Base-by-base conservation (phyloP, 2,888 invertebrate genomes). In the Mayetiola destructor region DNA sequence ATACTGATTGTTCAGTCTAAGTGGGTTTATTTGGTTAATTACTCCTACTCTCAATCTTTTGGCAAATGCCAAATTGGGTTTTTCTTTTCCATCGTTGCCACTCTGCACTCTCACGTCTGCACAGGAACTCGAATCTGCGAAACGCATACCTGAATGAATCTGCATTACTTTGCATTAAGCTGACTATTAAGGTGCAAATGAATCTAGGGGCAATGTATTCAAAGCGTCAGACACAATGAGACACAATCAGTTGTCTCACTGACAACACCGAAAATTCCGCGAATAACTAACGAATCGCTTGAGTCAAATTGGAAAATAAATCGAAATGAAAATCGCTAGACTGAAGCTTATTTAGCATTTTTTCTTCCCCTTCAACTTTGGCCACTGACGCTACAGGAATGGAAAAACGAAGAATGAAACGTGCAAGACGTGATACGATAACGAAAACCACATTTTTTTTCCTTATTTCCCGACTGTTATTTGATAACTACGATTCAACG, bases 1-100 rank as follows among this genome's bases (percentile, higher is more conserved):
- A n/a, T n/a, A n/a, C n/a, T n/a, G n/a, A n/a, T n/a, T n/a, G n/a
- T n/a, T n/a, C n/a, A n/a, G n/a, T n/a, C 20, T 48, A 27, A 48
- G 48, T 48, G 48, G 27, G 48, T 27, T 27, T 48, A 48, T 48
- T 48, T 48, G 48, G 48, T 48, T 48, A 48, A 48, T 48, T 48
- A 27, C 48, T 23, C 40, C 16, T 48, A 27, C n/a, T 48, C 27
- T 27, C 42, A 42, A n/a, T 10, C n/a, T n/a, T n/a, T n/a, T n/a
- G n/a, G n/a, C n/a, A n/a, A n/a, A n/a, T n/a, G n/a, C 23, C 12
- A 9, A 23, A 23, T 42, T 23, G 1, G 2, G 23, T 23, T 42
- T 2, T 48, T 48, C 27, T 48, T 48, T 12, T 18, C 20, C n/a
- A 18, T 42, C 42, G 9, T 42, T 40, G 21, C 10, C 42, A 21